Evolutionary conservation across 1,140 invertebrate genomes (phyloP).

Genomic region (Helicoverpa armigera): DNA sequence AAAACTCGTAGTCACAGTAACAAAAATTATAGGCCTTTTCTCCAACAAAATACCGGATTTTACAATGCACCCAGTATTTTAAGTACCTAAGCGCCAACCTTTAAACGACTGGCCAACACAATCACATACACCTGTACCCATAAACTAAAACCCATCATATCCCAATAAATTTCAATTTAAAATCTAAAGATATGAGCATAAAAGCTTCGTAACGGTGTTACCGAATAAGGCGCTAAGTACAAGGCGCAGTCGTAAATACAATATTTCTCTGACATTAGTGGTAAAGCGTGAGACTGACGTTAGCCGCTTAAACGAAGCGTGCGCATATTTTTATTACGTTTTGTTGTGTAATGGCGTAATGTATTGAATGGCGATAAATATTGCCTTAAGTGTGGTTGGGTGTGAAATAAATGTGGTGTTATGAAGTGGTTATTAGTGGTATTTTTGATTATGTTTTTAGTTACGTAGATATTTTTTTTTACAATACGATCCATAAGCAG

Average conservation of each 20-base stretch:
- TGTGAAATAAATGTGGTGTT: too few relatives aligned
- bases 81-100: too few relatives aligned
- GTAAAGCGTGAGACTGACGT: slow-evolving; percentile 37
- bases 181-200: slow-evolving; percentile 30
- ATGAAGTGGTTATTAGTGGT: too few relatives aligned
- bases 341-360: neutral
- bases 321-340: slow-evolving; percentile 31
- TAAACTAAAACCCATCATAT: neutral
- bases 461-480: too few relatives aligned
- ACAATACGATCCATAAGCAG: too few relatives aligned
- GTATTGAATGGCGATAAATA: slow-evolving; percentile 29
- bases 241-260: slow-evolving; percentile 27
- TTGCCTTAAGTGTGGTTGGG: slow-evolving; percentile 1
- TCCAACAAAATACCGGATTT: too few relatives aligned
- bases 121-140: neutral
- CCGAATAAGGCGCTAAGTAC: slow-evolving; percentile 40
- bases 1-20: too few relatives aligned
- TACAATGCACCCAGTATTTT: too few relatives aligned
- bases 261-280: slow-evolving; percentile 32
- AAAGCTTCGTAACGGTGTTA: slow-evolving; percentile 14
- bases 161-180: slow-evolving; percentile 30
- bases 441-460: neutral
- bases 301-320: slow-evolving; percentile 12
- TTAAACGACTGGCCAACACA: neutral
- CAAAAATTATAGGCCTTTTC: too few relatives aligned